Evolutionary conservation across 1,140 invertebrate species (phyloP).

Genomic region (Tetragnatha versicolor): DNA sequence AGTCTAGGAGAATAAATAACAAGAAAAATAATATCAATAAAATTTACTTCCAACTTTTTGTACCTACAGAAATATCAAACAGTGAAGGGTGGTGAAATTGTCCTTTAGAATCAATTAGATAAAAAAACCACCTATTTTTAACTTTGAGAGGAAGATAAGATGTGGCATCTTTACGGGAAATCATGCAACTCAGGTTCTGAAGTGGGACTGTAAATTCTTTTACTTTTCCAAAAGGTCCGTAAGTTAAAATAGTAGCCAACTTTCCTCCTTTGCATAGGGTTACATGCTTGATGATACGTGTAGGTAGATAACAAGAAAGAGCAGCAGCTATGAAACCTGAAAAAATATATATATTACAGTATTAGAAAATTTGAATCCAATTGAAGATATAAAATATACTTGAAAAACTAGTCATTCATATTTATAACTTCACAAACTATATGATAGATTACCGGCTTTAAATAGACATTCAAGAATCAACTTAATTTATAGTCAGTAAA

Average conservation of each 20-base stretch:
- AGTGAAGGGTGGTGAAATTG: constrained; percentile 32
- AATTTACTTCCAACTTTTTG: constrained; percentile 25
- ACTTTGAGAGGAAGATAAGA: constrained; percentile 40
- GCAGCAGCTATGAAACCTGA: constrained; percentile 19
- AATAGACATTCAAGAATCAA: neutral
- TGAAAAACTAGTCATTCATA: too few species aligned
- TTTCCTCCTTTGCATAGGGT: constrained; percentile 36
- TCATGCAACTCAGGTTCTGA: constrained; percentile 13
- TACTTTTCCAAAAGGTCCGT: constrained; percentile 40
- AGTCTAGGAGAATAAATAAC: too few species aligned
- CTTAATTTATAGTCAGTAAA: neutral
- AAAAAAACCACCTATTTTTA: constrained; percentile 34
- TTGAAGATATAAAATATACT: neutral
- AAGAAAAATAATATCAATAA: too few species aligned
- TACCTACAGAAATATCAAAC: constrained; percentile 39
- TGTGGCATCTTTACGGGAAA: constrained; percentile 19
- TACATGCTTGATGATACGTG: constrained; percentile 15
- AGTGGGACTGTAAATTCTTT: constrained; percentile 9
- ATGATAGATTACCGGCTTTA: neutral
- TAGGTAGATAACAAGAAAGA: constrained; percentile 10
- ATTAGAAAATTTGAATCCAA: neutral
- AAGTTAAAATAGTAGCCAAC: constrained; percentile 1
- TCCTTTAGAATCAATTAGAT: constrained; percentile 39
- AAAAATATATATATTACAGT: neutral
- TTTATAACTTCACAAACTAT: neutral